Conservation (phyloP, 2,113 vertebrate genomes). For the Zosterops hypoxanthus region DNA sequence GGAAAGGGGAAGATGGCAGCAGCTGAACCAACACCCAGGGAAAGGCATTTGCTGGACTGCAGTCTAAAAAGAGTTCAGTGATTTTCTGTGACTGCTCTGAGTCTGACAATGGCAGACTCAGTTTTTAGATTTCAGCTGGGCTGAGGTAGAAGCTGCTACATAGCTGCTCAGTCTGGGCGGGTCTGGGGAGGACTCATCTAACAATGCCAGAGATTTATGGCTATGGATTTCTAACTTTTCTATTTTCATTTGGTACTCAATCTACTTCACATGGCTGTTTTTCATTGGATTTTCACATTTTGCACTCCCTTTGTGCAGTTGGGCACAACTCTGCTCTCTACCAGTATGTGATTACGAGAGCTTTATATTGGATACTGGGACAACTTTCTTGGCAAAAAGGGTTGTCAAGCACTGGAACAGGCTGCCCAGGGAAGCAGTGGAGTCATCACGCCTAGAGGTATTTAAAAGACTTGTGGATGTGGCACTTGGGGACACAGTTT, state of each 20-base stretch:
- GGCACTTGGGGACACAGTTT: background rate
- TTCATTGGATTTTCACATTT: background rate
- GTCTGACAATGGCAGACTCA: background rate
- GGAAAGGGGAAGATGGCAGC: background rate
- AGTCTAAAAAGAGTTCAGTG: background rate
- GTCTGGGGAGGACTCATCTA: background rate
- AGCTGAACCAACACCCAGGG: background rate
- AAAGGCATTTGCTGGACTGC: background rate
- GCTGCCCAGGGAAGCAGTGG: background rate
- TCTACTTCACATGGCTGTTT: background rate
- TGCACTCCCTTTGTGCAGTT: accelerated
- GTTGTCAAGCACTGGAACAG: background rate
- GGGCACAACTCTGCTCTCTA: background rate
- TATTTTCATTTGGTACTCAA: background rate
- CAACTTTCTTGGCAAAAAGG: background rate
- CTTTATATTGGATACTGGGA: background rate
- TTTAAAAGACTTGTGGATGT: accelerated
- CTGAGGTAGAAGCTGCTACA: background rate
- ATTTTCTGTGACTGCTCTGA: background rate
- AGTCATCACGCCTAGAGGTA: background rate
- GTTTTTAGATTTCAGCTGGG: background rate
- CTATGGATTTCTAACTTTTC: background rate
- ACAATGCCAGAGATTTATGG: background rate
- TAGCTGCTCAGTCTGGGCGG: background rate
- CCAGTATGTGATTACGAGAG: background rate